These are phyloP conservation scores for Odobenus rosmarus DNA, from an alignment of 2,113 vertebrate genomes.

Conservation along the genomic window DNA sequence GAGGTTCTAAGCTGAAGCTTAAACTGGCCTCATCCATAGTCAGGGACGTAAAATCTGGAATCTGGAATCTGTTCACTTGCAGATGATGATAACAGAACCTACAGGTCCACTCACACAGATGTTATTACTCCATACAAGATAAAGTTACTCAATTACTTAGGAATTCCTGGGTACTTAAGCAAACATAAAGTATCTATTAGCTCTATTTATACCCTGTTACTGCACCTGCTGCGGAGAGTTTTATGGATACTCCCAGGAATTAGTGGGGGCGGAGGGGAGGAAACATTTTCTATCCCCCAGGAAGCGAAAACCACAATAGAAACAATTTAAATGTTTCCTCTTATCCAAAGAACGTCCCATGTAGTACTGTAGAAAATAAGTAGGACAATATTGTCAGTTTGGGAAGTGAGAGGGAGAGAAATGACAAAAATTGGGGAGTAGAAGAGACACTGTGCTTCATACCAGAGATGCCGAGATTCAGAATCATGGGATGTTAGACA, in stretches of 20 bases:
- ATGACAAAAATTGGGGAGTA: background rate
- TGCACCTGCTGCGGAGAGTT: background rate
- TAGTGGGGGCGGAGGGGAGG: background rate
- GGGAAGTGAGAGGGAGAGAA: background rate
- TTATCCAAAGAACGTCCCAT: background rate
- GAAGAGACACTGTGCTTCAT: background rate
- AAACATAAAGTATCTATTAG: background rate
- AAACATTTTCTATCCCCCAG: background rate
- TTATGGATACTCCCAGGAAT: slow-evolving; percentile 4
- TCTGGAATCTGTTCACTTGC: background rate
- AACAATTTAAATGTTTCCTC: slow-evolving; percentile 4
- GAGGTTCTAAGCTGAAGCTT: background rate
- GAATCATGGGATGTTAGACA: background rate
- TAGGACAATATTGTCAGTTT: background rate
- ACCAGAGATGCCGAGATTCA: background rate
- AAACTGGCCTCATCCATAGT: background rate
- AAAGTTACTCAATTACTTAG: background rate
- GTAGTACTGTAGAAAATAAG: background rate
- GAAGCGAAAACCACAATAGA: slow-evolving; percentile 26
- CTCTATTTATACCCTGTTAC: background rate
- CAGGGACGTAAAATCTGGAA: background rate
- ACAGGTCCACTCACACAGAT: background rate
- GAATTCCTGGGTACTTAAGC: background rate
- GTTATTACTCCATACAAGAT: background rate
- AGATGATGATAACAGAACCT: background rate